phyloP scores from a whole-genome alignment of 2,888 invertebrate genomes.

The Eristalinus aeneus region DNA sequence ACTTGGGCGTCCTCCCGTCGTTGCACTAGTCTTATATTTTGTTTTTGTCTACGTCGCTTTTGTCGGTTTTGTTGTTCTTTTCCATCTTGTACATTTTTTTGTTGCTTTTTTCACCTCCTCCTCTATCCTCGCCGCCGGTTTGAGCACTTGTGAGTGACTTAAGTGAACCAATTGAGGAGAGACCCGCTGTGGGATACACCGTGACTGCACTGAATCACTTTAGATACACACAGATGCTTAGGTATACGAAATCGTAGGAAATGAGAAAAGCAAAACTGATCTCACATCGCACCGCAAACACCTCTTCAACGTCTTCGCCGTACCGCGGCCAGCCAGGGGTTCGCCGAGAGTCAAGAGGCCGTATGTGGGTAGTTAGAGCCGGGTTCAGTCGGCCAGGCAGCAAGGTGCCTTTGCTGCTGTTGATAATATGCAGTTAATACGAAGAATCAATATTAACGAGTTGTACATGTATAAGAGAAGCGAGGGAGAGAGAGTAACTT shows the following conservation, averaged over 20 bases:
- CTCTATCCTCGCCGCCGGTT: neutral
- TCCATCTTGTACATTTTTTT: constrained; percentile 34
- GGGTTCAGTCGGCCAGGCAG: neutral
- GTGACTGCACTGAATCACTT: constrained; percentile 32
- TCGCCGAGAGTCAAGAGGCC: constrained; percentile 44
- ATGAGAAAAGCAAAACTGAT: neutral
- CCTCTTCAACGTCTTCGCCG: neutral
- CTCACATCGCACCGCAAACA: constrained; percentile 26
- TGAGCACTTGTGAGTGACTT: constrained; percentile 1
- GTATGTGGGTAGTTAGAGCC: neutral
- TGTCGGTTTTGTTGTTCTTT: constrained; percentile 52
- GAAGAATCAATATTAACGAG: constrained; percentile 47
- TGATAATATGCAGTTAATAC: constrained; percentile 39
- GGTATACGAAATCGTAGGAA: neutral
- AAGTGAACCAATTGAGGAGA: constrained; percentile 37
- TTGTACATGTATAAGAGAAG: neutral
- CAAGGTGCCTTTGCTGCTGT: constrained; percentile 20
- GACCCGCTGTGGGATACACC: constrained; percentile 19
- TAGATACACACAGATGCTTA: constrained; percentile 9
- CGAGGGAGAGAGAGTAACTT: neutral
- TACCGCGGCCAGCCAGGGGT: constrained; percentile 8
- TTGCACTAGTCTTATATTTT: constrained; percentile 26
- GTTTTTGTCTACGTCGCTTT: constrained; percentile 30
- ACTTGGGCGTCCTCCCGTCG: constrained; percentile 8
- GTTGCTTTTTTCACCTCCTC: constrained; percentile 8